Conservation (phyloP, 1,140 invertebrate species). For the Formica selysi region DNA sequence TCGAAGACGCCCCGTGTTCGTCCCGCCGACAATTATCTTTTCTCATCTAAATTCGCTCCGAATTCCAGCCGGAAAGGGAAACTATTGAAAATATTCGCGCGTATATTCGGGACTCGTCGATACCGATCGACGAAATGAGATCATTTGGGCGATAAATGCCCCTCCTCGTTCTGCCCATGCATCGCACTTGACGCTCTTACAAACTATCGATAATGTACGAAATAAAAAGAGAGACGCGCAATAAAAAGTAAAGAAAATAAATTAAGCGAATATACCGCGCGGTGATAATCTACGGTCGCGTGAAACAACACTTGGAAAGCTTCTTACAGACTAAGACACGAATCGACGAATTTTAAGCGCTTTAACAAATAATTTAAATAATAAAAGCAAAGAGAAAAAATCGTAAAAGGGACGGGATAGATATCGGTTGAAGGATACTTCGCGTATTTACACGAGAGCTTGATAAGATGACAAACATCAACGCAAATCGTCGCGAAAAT, state of each 20-base stretch:
- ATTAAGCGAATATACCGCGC: conserved; percentile 27
- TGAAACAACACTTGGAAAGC: not conserved
- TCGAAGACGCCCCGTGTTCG: conserved; percentile 35
- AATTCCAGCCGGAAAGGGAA: not conserved
- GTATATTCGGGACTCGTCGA: conserved; percentile 32
- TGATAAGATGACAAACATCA: not conserved
- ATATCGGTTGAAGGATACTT: conserved; percentile 8
- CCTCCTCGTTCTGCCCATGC: conserved; percentile 39
- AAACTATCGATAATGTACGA: conserved; percentile 22
- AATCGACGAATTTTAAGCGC: not conserved
- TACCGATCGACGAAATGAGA: conserved; percentile 40
- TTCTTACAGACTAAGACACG: conserved; percentile 18
- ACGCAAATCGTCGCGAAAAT: not conserved
- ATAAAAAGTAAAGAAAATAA: conserved; percentile 22
- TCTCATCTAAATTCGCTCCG: not conserved
- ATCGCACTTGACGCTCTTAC: conserved; percentile 18
- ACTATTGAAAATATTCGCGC: conserved; percentile 13
- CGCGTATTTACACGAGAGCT: not conserved
- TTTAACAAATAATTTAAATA: conserved; percentile 38
- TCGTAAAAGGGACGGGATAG: not conserved
- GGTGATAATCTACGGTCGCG: not conserved
- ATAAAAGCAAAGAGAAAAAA: not conserved
- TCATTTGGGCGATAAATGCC: conserved; percentile 37
- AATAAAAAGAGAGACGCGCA: not conserved
- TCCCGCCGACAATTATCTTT: conserved; percentile 14